Base-by-base conservation (phyloP, 1,140 invertebrate species). In the Nasonia longicornis region DNA sequence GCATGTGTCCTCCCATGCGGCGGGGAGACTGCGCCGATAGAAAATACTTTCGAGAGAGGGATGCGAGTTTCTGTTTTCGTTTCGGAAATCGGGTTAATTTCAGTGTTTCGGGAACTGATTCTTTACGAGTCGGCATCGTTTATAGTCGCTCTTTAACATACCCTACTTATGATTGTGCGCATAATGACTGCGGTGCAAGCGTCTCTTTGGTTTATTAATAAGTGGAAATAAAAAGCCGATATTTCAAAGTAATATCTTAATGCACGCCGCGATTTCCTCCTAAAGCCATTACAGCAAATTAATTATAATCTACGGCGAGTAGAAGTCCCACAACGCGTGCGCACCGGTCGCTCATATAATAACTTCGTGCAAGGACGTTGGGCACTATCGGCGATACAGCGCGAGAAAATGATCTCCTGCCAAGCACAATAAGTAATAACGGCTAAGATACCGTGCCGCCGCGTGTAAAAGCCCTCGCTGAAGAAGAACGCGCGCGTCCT, bases 391-490 rank as follows among this genome's bases (percentile, higher is more conserved):
- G 4, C 35, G 12, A 48, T 29, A 12, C 29, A 16, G 8, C 4
- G 6, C 66, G n/a, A 42, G 35, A 42, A 66, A 67, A 20, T 52
- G 26, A 29, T 48, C 12, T n/a, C 26, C 1, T 2, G 10, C 0
- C 14, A 14, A 16, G 4, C 3, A 31, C 29, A 73, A 73, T 73
- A 80, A 74, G 26, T 80, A 75, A 73, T 48, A 58, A 64, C 29
- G 70, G 14, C 78, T 10, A 66, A 73, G 58, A 45, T 66, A 64
- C 63, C 66, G 14, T 6, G 31, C 2, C 14, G 12, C 38, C 6
- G 81, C 82, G 84, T 83, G 81, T 82, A 85, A 86, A 52, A 52
- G 48, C 48, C 16, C 14, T 52, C 16, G 52, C 26, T 26, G 16
- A 4, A n/a, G 52, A n/a, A 4, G 29, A 64, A 1, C 26, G 29